These are phyloP conservation scores for Chondrilla cf. caribensis DNA, from an alignment of 37 sponge, comb jelly and placozoan species.

Conservation along the genomic window DNA sequence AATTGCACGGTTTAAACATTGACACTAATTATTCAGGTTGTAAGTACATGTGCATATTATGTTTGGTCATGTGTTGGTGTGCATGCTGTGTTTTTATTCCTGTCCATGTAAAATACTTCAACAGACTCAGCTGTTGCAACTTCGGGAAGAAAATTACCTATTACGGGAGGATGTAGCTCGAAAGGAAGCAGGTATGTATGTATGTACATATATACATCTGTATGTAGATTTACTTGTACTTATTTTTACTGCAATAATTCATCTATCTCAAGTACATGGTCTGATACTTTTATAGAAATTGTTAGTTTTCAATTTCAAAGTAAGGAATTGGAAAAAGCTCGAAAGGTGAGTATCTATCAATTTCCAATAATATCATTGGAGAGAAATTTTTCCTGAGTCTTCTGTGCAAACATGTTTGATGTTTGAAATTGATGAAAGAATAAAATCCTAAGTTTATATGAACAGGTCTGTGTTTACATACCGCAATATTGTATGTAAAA, in stretches of 20 bases:
- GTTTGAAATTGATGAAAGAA: too few relatives aligned
- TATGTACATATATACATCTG: not conserved
- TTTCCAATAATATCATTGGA: not conserved
- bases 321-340: slow-evolving; percentile 56
- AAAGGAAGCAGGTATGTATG: slow-evolving; percentile 38
- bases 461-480: not conserved
- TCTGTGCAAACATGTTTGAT: too few relatives aligned
- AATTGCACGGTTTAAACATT: too few relatives aligned
- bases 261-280: too few relatives aligned
- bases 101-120: too few relatives aligned
- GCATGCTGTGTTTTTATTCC: too few relatives aligned
- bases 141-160: slow-evolving; percentile 69
- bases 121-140: slow-evolving; percentile 69
- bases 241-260: too few relatives aligned
- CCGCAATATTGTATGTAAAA: not conserved
- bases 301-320: slow-evolving; percentile 21
- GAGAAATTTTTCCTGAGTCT: too few relatives aligned
- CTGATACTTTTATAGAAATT: not conserved
- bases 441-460: too few relatives aligned
- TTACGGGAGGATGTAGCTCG: slow-evolving; percentile 56
- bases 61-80: too few relatives aligned
- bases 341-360: slow-evolving; percentile 31
- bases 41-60: too few relatives aligned
- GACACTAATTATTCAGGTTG: too few relatives aligned
- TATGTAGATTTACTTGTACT: not conserved